Evolutionary conservation across 2,797 vertebrate species (phyloP), one percentile per base, ranked within the genome.

Genomic region (Choloepus didactylus): DNA sequence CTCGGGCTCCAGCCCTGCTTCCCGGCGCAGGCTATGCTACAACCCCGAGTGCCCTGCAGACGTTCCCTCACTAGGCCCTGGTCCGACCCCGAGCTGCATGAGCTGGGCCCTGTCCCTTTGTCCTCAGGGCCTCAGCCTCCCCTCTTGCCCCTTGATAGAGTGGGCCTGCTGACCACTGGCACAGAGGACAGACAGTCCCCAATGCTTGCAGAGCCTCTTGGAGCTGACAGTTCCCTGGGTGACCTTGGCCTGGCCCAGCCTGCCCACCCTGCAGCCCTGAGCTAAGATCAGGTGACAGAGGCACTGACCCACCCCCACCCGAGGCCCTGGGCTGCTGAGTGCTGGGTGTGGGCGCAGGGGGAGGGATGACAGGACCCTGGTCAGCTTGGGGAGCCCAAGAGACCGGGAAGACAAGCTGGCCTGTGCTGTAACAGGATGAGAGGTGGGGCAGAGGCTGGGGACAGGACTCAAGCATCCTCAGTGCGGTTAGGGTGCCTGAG

Each of bases 71-170:
- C 56, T 18, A 56, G 56, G 7, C 19, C 5, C 56, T 56, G 18
- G 56, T 18, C 2, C 54, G 54, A 19, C 49, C 49, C 49, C 49
- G 8, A 2, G 49, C 49, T 11, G 49, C 49, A 49, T 12, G 12
- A 49, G 49, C 49, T 49, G 49, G 49, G 49, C 12, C 49, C 49
- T 49, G 49, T 49, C 0, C 9, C 21, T 35, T 19, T 51, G 3
- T 29, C 77, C 35, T 44, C 4, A 3, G 35, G 44, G 51, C 60
- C 51, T 11, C 35, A 2, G n/a, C 8, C 4, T 18, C 56, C 18
- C 5, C n/a, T 29, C 25, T 21, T 9, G 2, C 1, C 21, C 54
- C 35, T 18, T 2, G 0, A 19, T 16, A 44, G 6, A 25, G 56
- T 19, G 19, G 38, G n/a, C 19, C 46, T 19, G 51, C 31, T 49